Evolutionary conservation across 2,888 invertebrate genomes (phyloP).

Genomic region (Lymantria dispar): DNA sequence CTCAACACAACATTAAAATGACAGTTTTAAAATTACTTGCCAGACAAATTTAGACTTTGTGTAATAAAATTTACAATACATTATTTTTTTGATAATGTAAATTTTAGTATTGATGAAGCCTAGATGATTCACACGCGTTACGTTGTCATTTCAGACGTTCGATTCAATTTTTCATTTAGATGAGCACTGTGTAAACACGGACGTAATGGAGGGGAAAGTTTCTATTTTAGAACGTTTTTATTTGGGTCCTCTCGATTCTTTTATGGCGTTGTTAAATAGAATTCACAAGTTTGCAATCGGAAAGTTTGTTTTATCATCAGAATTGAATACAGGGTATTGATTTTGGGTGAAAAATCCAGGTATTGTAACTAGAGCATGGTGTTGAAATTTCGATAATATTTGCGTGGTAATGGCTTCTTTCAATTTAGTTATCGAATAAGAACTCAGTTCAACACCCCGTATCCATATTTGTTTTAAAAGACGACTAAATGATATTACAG

Average conservation of each 20-base stretch:
- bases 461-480: too few relatives aligned
- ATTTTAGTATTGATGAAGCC: conserved; percentile 16
- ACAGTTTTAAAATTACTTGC: conserved; percentile 8
- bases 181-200: conserved; percentile 61
- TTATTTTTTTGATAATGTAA: neutral
- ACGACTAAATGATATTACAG: too few relatives aligned
- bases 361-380: neutral
- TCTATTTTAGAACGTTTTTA: conserved; percentile 55
- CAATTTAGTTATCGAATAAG: too few relatives aligned
- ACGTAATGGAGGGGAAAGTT: conserved; percentile 50
- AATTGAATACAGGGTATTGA: conserved; percentile 50
- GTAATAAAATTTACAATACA: neutral
- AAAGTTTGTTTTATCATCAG: conserved; percentile 42
- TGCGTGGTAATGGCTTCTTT: too few relatives aligned
- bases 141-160: conserved; percentile 70
- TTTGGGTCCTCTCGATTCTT: conserved; percentile 34
- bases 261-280: conserved; percentile 46
- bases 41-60: conserved; percentile 11
- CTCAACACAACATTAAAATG: conserved; percentile 38
- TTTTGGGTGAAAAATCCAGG: conserved; percentile 21
- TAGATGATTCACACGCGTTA: conserved; percentile 60
- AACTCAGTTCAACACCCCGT: too few relatives aligned
- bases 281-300: conserved; percentile 48
- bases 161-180: conserved; percentile 75
- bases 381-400: too few relatives aligned